Evolutionary conservation across 1,140 invertebrate genomes (phyloP).

Genomic region (Drosophila kohkoa): DNA sequence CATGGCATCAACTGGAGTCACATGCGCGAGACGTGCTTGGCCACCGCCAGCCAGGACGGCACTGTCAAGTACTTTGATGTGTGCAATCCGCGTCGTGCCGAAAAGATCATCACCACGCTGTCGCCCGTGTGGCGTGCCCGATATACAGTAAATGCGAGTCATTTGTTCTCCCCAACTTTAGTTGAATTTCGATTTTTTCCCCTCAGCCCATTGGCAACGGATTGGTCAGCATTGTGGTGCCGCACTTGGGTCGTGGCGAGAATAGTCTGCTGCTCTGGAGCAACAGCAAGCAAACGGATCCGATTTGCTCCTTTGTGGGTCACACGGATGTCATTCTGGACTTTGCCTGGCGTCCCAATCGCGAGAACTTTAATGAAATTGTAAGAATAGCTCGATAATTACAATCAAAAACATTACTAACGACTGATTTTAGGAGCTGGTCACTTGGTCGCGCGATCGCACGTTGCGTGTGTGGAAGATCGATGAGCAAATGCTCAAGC

Average conservation of each 20-base stretch:
- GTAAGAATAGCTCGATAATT: conserved; percentile 30
- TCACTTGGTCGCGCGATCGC: conserved; percentile 98
- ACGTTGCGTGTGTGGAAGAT: conserved; percentile 96
- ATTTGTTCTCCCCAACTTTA: background rate
- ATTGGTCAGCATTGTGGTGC: conserved; percentile 94
- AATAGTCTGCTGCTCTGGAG: conserved; percentile 94
- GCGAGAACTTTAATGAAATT: conserved; percentile 70
- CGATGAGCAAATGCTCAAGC: conserved; percentile 92
- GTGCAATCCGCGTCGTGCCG: conserved; percentile 91
- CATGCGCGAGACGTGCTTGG: conserved; percentile 92
- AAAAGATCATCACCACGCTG: conserved; percentile 92
- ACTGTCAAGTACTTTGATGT: conserved; percentile 98
- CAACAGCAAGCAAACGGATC: conserved; percentile 88
- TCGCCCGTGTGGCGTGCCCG: conserved; percentile 97
- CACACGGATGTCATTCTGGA: conserved; percentile 97
- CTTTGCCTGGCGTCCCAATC: conserved; percentile 94
- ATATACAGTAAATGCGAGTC: conserved; percentile 89
- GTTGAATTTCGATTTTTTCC: background rate
- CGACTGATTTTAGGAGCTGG: conserved; percentile 89
- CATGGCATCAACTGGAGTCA: conserved; percentile 98
- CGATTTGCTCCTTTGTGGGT: conserved; percentile 95
- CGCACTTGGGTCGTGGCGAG: conserved; percentile 91
- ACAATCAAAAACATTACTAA: background rate
- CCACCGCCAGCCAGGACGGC: conserved; percentile 97
- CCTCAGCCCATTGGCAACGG: conserved; percentile 95